Evolutionary conservation across 2,888 invertebrate genomes (phyloP).

Genomic region (Panopea generosa): DNA sequence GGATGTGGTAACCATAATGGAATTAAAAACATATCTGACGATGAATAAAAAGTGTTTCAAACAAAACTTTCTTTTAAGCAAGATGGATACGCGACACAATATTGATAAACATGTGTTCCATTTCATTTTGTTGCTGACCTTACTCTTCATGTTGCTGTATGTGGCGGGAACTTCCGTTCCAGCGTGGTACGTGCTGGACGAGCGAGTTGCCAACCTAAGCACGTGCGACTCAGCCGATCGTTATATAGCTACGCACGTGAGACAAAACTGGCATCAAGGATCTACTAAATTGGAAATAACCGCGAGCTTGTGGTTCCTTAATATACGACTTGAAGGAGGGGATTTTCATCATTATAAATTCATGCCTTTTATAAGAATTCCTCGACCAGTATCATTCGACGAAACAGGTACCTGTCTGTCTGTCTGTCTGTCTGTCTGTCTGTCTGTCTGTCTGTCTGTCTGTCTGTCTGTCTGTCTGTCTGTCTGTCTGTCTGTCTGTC

Average conservation of each 20-base stretch:
- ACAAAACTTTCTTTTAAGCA: too few relatives aligned
- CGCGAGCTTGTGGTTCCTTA: slow-evolving; percentile 44
- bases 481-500: too few relatives aligned
- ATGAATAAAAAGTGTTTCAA: too few relatives aligned
- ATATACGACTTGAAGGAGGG: slow-evolving; percentile 10
- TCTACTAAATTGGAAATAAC: slow-evolving; percentile 8
- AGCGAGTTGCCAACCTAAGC: slow-evolving; percentile 34
- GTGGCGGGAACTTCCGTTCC: slow-evolving; percentile 34
- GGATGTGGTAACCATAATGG: too few relatives aligned
- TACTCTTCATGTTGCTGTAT: slow-evolving; percentile 33
- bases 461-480: too few relatives aligned
- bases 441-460: too few relatives aligned
- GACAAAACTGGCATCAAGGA: slow-evolving; percentile 7
- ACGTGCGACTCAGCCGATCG: slow-evolving; percentile 35
- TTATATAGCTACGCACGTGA: slow-evolving; percentile 30
- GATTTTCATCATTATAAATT: slow-evolving; percentile 13
- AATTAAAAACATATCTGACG: too few relatives aligned
- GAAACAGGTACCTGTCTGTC: too few relatives aligned
- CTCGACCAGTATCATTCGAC: too few relatives aligned
- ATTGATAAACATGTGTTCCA: slow-evolving; percentile 51
- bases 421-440: too few relatives aligned
- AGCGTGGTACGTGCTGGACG: slow-evolving; percentile 46
- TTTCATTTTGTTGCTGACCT: slow-evolving; percentile 25
- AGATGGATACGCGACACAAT: slow-evolving; percentile 10
- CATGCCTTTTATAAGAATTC: slow-evolving; percentile 23